A percentile compares a stretch with the other conserved stretches of the same genome.
phyloP scores from a whole-genome alignment of 2,113 vertebrate genomes.

The Leucosticte australis region DNA sequence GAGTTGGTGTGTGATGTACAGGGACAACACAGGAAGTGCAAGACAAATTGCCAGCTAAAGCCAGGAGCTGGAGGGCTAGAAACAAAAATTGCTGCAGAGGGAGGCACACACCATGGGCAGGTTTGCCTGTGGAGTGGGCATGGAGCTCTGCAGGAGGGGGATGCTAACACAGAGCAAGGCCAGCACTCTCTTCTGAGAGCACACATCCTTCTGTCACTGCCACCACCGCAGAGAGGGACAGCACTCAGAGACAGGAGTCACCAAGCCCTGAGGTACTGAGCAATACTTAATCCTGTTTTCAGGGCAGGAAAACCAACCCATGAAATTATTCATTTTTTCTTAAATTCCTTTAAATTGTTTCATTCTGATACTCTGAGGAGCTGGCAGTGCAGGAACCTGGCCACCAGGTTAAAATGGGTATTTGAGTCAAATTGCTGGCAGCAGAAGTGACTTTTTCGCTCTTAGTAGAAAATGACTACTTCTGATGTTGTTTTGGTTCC shows the following conservation, averaged over 20 bases:
- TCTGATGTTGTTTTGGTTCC: neutral
- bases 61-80: neutral
- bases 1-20: neutral
- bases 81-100: neutral
- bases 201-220: neutral
- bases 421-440: neutral
- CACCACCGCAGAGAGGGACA: neutral
- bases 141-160: neutral
- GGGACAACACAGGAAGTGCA: neutral
- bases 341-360: neutral
- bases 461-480: neutral
- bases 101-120: neutral
- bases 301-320: neutral
- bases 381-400: neutral
- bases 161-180: neutral
- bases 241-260: too few species aligned
- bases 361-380: neutral
- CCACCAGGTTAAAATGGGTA: neutral
- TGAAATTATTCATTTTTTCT: neutral
- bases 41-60: neutral
- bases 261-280: neutral
- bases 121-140: rapidly evolving
- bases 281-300: neutral
- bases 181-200: neutral
- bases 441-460: neutral